phyloP scores from a whole-genome alignment of 1,140 invertebrate genomes.

The Batillaria attramentaria region DNA sequence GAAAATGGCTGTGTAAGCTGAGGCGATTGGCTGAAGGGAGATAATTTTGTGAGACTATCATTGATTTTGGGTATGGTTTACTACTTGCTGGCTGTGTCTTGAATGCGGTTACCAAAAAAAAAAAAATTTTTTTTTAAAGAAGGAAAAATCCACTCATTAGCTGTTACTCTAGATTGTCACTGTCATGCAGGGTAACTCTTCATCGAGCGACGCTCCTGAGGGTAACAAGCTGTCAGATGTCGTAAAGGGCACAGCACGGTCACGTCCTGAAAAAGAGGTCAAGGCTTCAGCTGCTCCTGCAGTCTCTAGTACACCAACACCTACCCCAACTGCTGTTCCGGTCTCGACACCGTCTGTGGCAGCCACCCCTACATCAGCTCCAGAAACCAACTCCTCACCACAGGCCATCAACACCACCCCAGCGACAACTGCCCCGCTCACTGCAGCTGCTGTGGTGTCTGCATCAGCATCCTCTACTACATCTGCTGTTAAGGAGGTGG shows the following conservation, averaged over 20 bases:
- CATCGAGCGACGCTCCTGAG: conserved; percentile 66
- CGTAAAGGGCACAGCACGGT: conserved; percentile 82
- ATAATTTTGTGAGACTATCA: too few species aligned
- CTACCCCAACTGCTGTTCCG: conserved; percentile 1
- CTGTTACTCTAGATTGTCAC: not conserved
- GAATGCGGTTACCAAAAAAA: too few species aligned
- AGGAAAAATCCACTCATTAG: too few species aligned
- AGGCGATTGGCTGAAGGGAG: too few species aligned
- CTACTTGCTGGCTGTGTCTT: too few species aligned
- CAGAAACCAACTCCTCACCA: conserved; percentile 14
- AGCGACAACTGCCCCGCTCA: conserved; percentile 30
- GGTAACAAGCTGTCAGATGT: conserved; percentile 81
- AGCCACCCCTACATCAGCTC: conserved; percentile 40
- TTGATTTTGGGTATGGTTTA: too few species aligned
- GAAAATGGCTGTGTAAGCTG: too few species aligned
- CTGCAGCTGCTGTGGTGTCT: conserved; percentile 36
- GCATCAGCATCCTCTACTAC: conserved; percentile 33
- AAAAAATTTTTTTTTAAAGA: too few species aligned
- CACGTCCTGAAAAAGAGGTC: conserved; percentile 17
- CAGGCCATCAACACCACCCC: conserved; percentile 12
- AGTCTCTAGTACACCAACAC: conserved; percentile 8
- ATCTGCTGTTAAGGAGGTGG: conserved; percentile 37
- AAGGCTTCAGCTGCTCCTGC: conserved; percentile 44
- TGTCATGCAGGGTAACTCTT: conserved; percentile 59
- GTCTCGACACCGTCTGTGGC: conserved; percentile 27